Base-by-base conservation (phyloP, 2,113 vertebrate species). In the Gymnocephalus cernua region DNA sequence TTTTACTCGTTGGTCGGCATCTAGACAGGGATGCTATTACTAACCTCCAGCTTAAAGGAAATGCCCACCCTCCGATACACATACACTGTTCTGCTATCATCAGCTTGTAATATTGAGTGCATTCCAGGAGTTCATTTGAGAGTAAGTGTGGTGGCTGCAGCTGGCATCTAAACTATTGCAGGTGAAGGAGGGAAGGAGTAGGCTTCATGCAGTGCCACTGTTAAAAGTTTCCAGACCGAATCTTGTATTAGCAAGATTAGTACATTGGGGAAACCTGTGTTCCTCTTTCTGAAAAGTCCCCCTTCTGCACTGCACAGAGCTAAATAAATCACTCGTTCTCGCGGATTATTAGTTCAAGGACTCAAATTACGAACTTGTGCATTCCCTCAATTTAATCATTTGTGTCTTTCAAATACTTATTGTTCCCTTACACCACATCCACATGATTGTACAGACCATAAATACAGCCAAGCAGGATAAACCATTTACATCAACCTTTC, bases 51-150 rank as follows among this genome's bases (percentile, higher is more conserved):
- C 67, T 54, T 19, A 15, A 56, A 56, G 61, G 38, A 71, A 54
- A 67, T 10, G 18, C 53, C 63, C 14, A 0, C 8, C 27, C 18
- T 48, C 25, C 14, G 13, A 45, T 61, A 54, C 21, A 27, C 45
- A 4, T 25, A 25, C 18, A 19, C 19, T 19, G 35, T 54, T 64
- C 19, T 19, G 35, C 45, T 68, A 66, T 78, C 65, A 73, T 65
- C 67, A 19, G 41, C n/a, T 45, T 79, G 73, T 53, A 47, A 63
- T 74, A 77, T 56, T 74, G 25, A 69, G 48, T 2, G 56, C 38
- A 57, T 78, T 75, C 51, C 58, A 19, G 44, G 16, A 65, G 74
- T n/a, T 78, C 0, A 67, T 83, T 74, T 57, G 18, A 58, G 73
- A 59, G 41, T 58, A 35, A n/a, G n/a, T 71, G 64, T 27, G 14